These are phyloP conservation scores for Creontiades dilutus DNA, from an alignment of 2,888 invertebrate genomes.

Conservation along the genomic window DNA sequence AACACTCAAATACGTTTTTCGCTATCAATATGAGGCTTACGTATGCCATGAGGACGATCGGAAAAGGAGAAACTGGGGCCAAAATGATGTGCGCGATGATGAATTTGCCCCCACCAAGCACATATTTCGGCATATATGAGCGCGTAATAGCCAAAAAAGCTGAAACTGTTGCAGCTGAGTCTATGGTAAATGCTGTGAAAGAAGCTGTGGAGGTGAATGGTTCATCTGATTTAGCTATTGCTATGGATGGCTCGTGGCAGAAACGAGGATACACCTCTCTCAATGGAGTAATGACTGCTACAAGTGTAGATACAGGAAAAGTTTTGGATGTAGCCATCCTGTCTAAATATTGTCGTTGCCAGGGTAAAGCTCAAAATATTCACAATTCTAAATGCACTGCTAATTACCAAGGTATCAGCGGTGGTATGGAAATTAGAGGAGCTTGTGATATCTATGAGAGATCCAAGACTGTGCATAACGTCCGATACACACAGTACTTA, in stretches of 20 bases:
- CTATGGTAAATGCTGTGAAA: slow-evolving; percentile 70
- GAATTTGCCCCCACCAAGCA: slow-evolving; percentile 66
- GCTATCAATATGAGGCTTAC: slow-evolving; percentile 63
- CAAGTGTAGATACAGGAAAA: slow-evolving; percentile 71
- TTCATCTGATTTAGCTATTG: slow-evolving; percentile 58
- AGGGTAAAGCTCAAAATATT: slow-evolving; percentile 20
- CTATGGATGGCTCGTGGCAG: slow-evolving; percentile 72
- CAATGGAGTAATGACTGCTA: slow-evolving; percentile 72
- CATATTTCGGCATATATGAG: slow-evolving; percentile 29
- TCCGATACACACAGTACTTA: slow-evolving; percentile 30
- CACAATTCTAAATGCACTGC: slow-evolving; percentile 19
- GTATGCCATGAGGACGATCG: slow-evolving; percentile 62
- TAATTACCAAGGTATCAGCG: slow-evolving; percentile 66
- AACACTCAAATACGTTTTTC: not conserved
- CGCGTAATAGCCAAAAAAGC: not conserved
- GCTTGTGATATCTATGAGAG: slow-evolving; percentile 54
- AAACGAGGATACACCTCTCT: slow-evolving; percentile 70
- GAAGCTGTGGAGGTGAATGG: slow-evolving; percentile 67
- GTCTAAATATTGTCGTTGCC: slow-evolving; percentile 69
- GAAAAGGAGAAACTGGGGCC: slow-evolving; percentile 58
- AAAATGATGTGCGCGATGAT: slow-evolving; percentile 64
- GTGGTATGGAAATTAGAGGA: slow-evolving; percentile 67
- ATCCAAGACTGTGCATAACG: slow-evolving; percentile 27
- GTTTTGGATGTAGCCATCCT: slow-evolving; percentile 66
- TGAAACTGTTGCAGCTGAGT: not conserved